These are phyloP conservation scores for Eurystomus glaucurus DNA, from an alignment of 2,797 vertebrate species.

Conservation along the genomic window DNA sequence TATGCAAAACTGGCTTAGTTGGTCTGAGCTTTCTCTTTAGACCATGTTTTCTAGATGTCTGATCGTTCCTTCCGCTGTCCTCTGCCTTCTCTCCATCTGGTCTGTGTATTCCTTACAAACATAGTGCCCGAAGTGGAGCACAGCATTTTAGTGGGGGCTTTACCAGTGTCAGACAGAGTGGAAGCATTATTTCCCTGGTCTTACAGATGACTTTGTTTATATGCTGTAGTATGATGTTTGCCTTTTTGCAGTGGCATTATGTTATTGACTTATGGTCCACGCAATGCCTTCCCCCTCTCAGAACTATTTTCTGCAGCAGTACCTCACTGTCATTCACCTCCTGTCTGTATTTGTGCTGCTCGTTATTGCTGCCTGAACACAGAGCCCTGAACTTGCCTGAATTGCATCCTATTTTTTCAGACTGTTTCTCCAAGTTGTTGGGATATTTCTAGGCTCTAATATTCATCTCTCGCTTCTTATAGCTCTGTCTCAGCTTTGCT, in stretches of 20 bases:
- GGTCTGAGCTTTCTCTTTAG: background rate
- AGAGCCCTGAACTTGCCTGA: background rate
- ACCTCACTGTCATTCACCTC: background rate
- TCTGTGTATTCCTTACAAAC: background rate
- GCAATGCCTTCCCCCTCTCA: background rate
- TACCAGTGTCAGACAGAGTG: background rate
- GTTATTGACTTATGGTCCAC: background rate
- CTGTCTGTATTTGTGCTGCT: background rate
- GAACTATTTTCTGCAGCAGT: background rate
- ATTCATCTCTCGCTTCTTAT: background rate
- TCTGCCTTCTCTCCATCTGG: background rate
- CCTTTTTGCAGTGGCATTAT: background rate
- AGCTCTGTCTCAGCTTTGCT: background rate
- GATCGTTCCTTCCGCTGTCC: background rate
- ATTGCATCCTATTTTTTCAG: background rate
- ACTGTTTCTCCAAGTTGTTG: background rate
- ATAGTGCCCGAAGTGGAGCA: background rate
- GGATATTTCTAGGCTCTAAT: background rate
- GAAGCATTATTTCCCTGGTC: background rate
- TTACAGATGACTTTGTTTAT: background rate
- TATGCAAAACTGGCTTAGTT: background rate
- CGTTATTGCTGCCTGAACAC: background rate
- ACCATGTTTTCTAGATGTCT: background rate
- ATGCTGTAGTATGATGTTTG: background rate
- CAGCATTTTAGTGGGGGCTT: background rate